Percentiles rank a stretch among this genome's conserved stretches.
Conservation (phyloP, 1,140 invertebrate genomes). For the Hydropsyche tenuis region DNA sequence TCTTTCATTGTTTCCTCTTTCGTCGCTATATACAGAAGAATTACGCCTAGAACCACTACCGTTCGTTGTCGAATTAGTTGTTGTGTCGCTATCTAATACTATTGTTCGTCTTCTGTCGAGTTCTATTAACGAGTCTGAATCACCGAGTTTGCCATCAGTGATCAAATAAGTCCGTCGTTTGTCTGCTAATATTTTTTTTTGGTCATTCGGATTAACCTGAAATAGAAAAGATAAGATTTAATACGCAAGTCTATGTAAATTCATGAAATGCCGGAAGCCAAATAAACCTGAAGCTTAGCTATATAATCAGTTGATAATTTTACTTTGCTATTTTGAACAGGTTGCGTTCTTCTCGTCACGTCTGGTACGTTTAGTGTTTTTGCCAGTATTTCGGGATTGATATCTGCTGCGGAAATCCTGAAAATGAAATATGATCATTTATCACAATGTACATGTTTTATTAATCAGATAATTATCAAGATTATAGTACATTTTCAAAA, state of each 20-base stretch:
- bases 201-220: conserved; percentile 6
- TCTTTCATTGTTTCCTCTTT: conserved; percentile 19
- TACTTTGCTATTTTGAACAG: conserved; percentile 54
- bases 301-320: conserved; percentile 56
- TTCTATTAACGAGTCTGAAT: conserved; percentile 20
- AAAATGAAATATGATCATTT: conserved; percentile 11
- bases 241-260: neutral
- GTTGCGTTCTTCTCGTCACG: conserved; percentile 46
- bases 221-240: neutral
- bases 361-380: conserved; percentile 25
- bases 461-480: neutral
- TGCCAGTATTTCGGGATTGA: neutral
- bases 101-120: conserved; percentile 26
- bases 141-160: neutral
- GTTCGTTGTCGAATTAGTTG: conserved; percentile 55
- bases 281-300: conserved; percentile 58
- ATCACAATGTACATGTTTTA: neutral
- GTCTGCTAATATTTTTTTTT: conserved; percentile 22
- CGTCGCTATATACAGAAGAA: conserved; percentile 54
- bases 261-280: conserved; percentile 28
- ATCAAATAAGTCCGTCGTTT: conserved; percentile 22
- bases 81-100: conserved; percentile 60
- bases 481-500: conserved; percentile 30
- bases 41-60: conserved; percentile 60
- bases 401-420: conserved; percentile 25